Conservation (phyloP, 1,140 invertebrate species). For the Ylistrum balloti region DNA sequence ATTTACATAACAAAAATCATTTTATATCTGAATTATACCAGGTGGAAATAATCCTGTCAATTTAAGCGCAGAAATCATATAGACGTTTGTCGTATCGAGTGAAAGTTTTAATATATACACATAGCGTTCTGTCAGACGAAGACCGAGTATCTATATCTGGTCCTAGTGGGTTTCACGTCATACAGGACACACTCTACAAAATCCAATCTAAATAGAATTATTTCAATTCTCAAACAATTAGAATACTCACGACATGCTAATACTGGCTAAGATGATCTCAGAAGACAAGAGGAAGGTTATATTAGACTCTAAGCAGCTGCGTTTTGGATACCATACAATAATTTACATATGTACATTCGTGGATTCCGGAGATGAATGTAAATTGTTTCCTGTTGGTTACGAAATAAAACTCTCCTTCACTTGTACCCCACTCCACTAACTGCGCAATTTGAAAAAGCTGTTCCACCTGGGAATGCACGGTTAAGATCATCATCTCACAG, state of each 20-base stretch:
- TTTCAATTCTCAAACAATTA: not conserved
- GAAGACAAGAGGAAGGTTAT: too few relatives aligned
- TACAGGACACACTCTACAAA: too few relatives aligned
- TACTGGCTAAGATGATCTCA: too few relatives aligned
- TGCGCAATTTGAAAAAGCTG: not conserved
- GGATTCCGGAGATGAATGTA: not conserved
- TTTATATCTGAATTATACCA: not conserved
- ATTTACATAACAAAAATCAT: constrained; percentile 10
- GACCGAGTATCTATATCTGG: too few relatives aligned
- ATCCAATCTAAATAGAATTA: too few relatives aligned
- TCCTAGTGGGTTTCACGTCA: too few relatives aligned
- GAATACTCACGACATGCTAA: too few relatives aligned
- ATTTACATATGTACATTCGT: too few relatives aligned
- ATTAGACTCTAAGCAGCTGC: not conserved
- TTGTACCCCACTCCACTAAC: not conserved
- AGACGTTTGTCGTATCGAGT: not conserved
- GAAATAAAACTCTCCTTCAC: not conserved
- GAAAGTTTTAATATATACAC: not conserved
- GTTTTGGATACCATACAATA: not conserved
- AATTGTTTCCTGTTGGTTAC: constrained; percentile 2
- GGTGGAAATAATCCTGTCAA: constrained; percentile 7
- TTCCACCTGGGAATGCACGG: not conserved
- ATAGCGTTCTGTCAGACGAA: too few relatives aligned
- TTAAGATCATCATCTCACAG: not conserved
- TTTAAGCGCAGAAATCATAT: not conserved